These are phyloP conservation scores for Glaucidium brasilianum DNA, from an alignment of 2,113 vertebrate species.

Conservation along the genomic window DNA sequence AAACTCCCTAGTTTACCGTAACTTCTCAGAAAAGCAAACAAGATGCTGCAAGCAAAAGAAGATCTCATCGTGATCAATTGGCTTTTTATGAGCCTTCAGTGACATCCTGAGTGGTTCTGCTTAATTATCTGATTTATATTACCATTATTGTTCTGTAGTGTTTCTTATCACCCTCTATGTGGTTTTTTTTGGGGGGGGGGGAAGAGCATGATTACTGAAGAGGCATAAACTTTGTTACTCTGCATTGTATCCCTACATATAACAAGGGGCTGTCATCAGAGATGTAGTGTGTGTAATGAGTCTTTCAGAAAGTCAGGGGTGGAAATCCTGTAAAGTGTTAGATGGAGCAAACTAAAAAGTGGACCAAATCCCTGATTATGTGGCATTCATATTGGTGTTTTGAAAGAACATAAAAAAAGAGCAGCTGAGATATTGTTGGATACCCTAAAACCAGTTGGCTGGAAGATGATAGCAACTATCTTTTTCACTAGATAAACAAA, in stretches of 20 bases:
- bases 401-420: neutral
- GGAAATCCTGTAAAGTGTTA: neutral
- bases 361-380: neutral
- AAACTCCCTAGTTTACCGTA: neutral
- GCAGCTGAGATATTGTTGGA: neutral
- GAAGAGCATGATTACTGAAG: neutral
- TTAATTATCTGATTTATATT: slow-evolving; percentile 1
- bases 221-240: neutral
- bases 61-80: neutral
- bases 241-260: neutral
- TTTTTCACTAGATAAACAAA: neutral
- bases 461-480: neutral
- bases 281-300: neutral
- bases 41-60: neutral
- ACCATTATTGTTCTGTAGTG: neutral
- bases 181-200: too few relatives aligned
- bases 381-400: neutral
- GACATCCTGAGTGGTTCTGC: neutral
- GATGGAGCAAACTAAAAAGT: neutral
- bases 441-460: neutral
- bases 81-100: neutral
- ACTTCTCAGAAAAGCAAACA: neutral
- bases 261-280: neutral
- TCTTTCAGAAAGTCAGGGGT: neutral
- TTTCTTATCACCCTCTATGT: neutral